Conservation (phyloP, 2,888 invertebrate genomes). For the Platycnemis pennipes region DNA sequence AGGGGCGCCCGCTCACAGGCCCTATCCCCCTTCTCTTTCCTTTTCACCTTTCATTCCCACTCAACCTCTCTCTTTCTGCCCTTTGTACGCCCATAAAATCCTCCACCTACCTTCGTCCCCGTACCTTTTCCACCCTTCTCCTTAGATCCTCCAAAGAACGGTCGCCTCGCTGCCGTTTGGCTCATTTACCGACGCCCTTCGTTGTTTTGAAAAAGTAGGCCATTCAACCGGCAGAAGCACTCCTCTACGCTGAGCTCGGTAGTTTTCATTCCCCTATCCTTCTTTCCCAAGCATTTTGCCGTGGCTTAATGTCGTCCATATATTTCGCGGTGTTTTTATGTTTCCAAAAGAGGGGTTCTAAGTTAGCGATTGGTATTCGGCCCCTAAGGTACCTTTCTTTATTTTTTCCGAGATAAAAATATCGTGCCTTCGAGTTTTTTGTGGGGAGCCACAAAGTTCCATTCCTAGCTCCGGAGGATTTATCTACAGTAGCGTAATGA, state of each 20-base stretch:
- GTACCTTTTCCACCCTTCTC: neutral
- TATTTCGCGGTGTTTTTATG: neutral
- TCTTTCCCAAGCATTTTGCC: neutral
- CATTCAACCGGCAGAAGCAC: neutral
- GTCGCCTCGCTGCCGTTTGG: neutral
- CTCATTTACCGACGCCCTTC: slow-evolving; percentile 25
- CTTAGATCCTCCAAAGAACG: neutral
- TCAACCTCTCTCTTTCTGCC: neutral
- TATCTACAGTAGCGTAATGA: no score
- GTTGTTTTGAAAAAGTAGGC: slow-evolving; percentile 12
- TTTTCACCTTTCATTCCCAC: neutral
- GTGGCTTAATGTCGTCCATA: neutral
- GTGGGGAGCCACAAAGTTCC: no score
- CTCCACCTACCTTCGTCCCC: neutral
- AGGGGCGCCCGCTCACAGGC: neutral
- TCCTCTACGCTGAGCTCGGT: neutral
- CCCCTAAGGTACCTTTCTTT: no score
- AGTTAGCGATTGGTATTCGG: neutral
- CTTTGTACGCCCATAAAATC: neutral
- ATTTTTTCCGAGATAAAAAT: no score
- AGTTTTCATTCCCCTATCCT: neutral
- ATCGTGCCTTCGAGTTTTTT: no score
- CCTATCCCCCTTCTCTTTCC: neutral
- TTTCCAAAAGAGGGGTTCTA: neutral
- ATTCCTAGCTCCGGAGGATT: no score